These are phyloP conservation scores for Calidris pugnax DNA, from an alignment of 2,113 vertebrate genomes.

Conservation along the genomic window DNA sequence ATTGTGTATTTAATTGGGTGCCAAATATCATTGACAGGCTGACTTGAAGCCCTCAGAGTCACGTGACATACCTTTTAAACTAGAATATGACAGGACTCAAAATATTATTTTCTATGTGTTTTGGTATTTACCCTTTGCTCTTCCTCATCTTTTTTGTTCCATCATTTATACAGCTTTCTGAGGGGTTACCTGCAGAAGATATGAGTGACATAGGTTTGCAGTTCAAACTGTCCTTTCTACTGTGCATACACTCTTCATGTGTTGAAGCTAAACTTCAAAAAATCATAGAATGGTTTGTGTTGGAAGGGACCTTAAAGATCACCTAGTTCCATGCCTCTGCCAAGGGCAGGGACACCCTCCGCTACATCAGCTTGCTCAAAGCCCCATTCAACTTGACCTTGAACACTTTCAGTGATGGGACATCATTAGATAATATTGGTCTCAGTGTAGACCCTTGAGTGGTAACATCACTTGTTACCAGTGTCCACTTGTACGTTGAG, in stretches of 20 bases:
- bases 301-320: neutral
- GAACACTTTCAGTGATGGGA: neutral
- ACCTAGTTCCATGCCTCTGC: neutral
- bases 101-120: neutral
- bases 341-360: neutral
- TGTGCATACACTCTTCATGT: neutral
- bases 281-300: neutral
- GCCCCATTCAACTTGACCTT: neutral
- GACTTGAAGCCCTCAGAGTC: neutral
- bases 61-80: neutral
- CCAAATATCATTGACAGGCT: neutral
- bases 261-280: neutral
- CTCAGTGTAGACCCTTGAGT: neutral
- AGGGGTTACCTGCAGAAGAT: neutral
- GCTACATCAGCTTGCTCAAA: neutral
- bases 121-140: neutral
- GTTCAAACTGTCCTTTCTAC: neutral
- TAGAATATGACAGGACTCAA: neutral
- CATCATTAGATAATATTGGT: too few species aligned
- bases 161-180: neutral
- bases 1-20: neutral
- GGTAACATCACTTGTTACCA: neutral
- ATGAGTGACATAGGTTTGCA: neutral
- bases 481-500: neutral
- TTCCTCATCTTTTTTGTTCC: neutral